These are phyloP conservation scores for Cinara cedri DNA, from an alignment of 2,888 invertebrate genomes.

Conservation along the genomic window DNA sequence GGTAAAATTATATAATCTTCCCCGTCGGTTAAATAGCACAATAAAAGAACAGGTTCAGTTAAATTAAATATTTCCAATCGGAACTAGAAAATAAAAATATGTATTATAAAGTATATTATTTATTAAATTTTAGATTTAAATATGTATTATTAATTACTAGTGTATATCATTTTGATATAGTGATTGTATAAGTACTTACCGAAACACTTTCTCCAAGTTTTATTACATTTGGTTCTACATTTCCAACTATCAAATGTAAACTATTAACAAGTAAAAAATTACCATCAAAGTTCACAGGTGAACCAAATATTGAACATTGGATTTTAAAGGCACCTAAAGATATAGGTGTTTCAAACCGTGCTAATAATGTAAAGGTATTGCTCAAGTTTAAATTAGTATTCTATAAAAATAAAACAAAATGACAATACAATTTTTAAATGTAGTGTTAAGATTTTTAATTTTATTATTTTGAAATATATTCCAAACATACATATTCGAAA, in stretches of 20 bases:
- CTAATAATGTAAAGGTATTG: not conserved
- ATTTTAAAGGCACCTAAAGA: slow-evolving; percentile 44
- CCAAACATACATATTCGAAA: no score
- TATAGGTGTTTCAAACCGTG: slow-evolving; percentile 26
- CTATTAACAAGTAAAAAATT: slow-evolving; percentile 53
- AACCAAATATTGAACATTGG: slow-evolving; percentile 36
- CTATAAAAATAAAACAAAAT: slow-evolving; percentile 28
- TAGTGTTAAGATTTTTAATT: no score
- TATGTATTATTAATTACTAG: no score
- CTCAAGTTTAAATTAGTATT: slow-evolving; percentile 26
- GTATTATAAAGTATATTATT: no score
- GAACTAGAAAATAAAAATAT: slow-evolving; percentile 14
- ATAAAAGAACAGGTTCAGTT: slow-evolving; percentile 35
- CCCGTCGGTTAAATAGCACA: slow-evolving; percentile 38
- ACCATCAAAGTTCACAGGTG: slow-evolving; percentile 37
- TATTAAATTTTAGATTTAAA: no score
- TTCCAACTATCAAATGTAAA: slow-evolving; percentile 38
- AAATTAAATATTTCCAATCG: slow-evolving; percentile 45
- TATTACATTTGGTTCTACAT: slow-evolving; percentile 41
- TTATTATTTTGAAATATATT: no score
- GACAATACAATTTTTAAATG: not conserved
- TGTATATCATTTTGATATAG: no score
- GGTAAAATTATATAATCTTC: slow-evolving; percentile 51
- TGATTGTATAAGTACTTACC: slow-evolving; percentile 35
- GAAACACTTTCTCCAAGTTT: slow-evolving; percentile 47